These are phyloP conservation scores for Leucophenga montana DNA, from an alignment of 2,888 invertebrate species.

Conservation along the genomic window DNA sequence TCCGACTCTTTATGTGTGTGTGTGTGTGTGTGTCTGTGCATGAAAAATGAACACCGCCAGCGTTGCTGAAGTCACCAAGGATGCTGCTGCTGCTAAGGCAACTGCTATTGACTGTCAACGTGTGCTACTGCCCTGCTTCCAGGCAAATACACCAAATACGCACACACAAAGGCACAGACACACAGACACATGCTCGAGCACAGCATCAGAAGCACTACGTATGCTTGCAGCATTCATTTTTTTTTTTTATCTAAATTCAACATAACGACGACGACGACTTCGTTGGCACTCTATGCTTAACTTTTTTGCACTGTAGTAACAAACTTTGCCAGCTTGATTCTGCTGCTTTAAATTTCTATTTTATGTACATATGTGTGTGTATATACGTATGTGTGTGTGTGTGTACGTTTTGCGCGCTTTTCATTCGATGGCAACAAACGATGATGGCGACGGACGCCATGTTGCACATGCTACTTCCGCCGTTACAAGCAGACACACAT, in stretches of 20 bases:
- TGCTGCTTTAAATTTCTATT: background rate
- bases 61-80: too few species aligned
- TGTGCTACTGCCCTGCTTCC: conserved; percentile 23
- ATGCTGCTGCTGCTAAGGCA: background rate
- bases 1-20: background rate
- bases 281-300: conserved; percentile 6
- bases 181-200: conserved; percentile 8
- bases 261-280: background rate
- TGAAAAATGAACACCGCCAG: background rate
- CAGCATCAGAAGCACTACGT: background rate
- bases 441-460: conserved; percentile 10
- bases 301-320: conserved; percentile 2
- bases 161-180: conserved; percentile 15
- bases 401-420: background rate
- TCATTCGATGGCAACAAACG: background rate
- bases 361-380: background rate
- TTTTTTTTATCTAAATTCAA: conserved; percentile 9
- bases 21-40: too few species aligned
- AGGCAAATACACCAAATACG: conserved; percentile 13
- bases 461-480: conserved; percentile 21
- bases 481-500: background rate
- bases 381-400: conserved; percentile 1
- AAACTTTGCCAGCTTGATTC: background rate
- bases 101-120: conserved; percentile 25
- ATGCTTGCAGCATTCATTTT: conserved; percentile 10